Evolutionary conservation across 2,888 invertebrate genomes (phyloP).

Genomic region (Eilema sororculum): DNA sequence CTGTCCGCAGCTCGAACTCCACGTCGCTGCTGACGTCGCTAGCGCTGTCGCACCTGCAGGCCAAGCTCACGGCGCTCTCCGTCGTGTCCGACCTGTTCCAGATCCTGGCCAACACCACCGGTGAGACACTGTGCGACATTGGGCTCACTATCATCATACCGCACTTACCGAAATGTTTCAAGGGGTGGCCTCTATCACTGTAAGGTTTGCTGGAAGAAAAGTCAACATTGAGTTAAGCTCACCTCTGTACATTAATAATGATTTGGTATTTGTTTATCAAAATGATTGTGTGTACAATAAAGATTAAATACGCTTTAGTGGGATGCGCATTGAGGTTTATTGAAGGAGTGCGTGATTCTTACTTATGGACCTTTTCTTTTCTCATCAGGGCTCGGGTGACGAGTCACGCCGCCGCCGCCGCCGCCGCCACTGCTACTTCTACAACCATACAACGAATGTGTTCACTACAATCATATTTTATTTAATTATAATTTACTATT

Average conservation of each 20-base stretch:
- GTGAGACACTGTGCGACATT: background rate
- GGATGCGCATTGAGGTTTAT: background rate
- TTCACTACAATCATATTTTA: background rate
- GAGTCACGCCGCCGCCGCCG: background rate
- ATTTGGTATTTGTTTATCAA: too few species aligned
- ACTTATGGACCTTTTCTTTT: background rate
- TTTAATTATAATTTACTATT: background rate
- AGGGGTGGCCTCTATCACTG: too few species aligned
- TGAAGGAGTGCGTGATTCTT: background rate
- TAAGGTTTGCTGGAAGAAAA: too few species aligned
- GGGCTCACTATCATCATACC: background rate
- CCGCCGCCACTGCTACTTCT: background rate
- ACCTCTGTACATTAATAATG: too few species aligned
- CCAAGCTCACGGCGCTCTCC: conserved; percentile 21
- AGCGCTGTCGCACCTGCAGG: conserved; percentile 18
- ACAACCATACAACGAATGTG: background rate
- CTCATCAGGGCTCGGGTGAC: background rate
- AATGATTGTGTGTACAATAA: background rate
- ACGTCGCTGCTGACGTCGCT: conserved; percentile 12
- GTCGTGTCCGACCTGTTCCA: conserved; percentile 13
- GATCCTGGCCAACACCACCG: conserved; percentile 5
- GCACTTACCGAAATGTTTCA: too few species aligned
- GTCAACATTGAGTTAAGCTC: too few species aligned
- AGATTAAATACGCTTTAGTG: too few species aligned
- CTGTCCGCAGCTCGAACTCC: conserved; percentile 6